Conservation (phyloP, 2,113 vertebrate genomes). For the Chaetops frenatus region DNA sequence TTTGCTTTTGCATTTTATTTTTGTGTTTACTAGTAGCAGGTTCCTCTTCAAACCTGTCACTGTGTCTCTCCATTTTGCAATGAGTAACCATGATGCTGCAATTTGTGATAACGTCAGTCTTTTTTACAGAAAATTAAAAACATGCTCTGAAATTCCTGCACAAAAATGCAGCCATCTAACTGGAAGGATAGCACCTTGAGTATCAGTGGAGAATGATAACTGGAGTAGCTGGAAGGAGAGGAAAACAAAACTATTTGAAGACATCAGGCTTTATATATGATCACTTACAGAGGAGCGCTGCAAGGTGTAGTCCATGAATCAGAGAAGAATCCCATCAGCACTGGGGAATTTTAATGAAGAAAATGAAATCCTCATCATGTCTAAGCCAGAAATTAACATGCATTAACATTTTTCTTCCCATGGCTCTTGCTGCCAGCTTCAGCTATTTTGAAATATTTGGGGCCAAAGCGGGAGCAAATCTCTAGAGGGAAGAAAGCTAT, state of each 20-base stretch:
- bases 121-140: conserved; percentile 17
- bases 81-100: neutral
- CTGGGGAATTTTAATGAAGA: conserved; percentile 42
- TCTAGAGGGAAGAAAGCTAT: conserved; percentile 46
- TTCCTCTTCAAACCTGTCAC: neutral
- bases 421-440: conserved; percentile 44
- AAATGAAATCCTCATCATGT: conserved; percentile 60
- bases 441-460: conserved; percentile 60
- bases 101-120: neutral
- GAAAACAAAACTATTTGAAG: neutral
- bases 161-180: neutral
- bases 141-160: neutral
- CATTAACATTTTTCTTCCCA: conserved; percentile 46
- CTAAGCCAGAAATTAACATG: conserved; percentile 53
- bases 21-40: neutral
- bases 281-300: neutral
- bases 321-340: neutral
- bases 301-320: conserved; percentile 11
- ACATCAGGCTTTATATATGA: neutral
- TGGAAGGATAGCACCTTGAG: neutral
- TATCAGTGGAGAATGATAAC: neutral
- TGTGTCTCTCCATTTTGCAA: neutral
- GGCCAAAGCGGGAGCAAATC: conserved; percentile 44
- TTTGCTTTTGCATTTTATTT: neutral
- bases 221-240: neutral